Base-by-base conservation (phyloP, 2,113 vertebrate species). In the Tretioscincus oriximinensis region DNA sequence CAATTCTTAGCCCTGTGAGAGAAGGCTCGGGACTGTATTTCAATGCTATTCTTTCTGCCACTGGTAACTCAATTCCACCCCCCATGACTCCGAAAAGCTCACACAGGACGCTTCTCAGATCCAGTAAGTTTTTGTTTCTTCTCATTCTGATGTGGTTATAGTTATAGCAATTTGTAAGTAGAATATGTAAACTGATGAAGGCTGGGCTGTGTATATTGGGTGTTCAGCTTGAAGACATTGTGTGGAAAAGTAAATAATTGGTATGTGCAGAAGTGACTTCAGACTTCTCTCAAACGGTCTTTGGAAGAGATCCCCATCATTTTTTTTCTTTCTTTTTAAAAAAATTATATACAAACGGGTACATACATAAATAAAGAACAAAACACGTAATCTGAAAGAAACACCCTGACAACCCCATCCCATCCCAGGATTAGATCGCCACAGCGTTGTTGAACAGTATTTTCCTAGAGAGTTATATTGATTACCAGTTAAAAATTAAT, bases 11-110 rank as follows among this genome's bases (percentile, higher is more conserved):
- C 93, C 98, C 98, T 0, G 97, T 99, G 61, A 96, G 98, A 24
- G 98, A 99, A 88, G 98, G 98, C 79, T 98, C 98, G 0, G 98
- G 98, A 61, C 97, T 99, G 6, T 99, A 99, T 91, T 99, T 99
- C 94, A 97, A 98, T 54, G 97, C 98, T 64, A 97, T 99, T 90
- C 95, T 99, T 54, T 99, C 97, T 2, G 93, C 95, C 78, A 93
- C 92, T 28, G 86, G 92, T 54, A 96, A 96, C 87, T 94, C 96
- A 0, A 95, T 96, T 81, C 96, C 97, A 4, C 97, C 96, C 26
- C 97, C 97, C 2, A 93, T 95, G 28, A 99, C 98, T 0, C 98
- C 98, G 73, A 99, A 99, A 92, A 98, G 97, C 7, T 96, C 96
- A 76, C 96, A 97, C 60, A 96, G 98, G 85, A 99, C 97, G 84